Evolutionary conservation across 53 echinoderm and acorn worm genomes (phyloP), one percentile per base, ranked within the genome.

Genomic region (Holothuria scabra): DNA sequence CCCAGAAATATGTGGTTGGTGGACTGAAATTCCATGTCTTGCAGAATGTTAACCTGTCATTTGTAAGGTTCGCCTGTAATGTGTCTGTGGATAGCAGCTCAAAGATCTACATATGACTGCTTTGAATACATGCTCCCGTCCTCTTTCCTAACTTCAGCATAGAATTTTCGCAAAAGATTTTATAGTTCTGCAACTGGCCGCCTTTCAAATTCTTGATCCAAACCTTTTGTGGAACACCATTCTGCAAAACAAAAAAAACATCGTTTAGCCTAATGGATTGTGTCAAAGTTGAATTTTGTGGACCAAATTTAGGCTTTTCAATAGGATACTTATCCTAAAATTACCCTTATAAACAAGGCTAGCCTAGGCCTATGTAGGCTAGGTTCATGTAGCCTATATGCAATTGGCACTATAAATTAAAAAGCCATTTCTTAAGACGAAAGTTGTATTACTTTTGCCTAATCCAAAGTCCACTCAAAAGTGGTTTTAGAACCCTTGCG

Each of bases 1-100:
- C 78, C 78, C 19, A 28, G 0, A 23, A 78, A 78, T 5, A 78
- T 57, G 28, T 78, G 48, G 78, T 78, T 78, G n/a, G n/a, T n/a
- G n/a, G n/a, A n/a, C n/a, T n/a, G n/a, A n/a, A n/a, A 79, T 31
- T 79, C 58, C 13, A 59, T 16, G 30, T 79, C 79, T 25, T 25
- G 8, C 57, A 79, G 11, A 30, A 79, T 79, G 28, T 79, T 25
- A 3, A 79, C 31, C 13, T 23, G 58, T 19, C 79, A 28, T 30
- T 37, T 33, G 31, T 31, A 57, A 25, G 79, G 79, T 29, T 56
- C 79, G 5, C 56, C 59, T 29, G 59, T 79, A 7, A 59, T n/a
- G 20, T 79, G 59, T 5, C 79, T 56, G 12, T 79, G 59, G 6
- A 79, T 59, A 7, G 79, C 79, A 19, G 59, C 79, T 9, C 79